Conservation (phyloP, 2,888 invertebrate species). For the Arge pagana region DNA sequence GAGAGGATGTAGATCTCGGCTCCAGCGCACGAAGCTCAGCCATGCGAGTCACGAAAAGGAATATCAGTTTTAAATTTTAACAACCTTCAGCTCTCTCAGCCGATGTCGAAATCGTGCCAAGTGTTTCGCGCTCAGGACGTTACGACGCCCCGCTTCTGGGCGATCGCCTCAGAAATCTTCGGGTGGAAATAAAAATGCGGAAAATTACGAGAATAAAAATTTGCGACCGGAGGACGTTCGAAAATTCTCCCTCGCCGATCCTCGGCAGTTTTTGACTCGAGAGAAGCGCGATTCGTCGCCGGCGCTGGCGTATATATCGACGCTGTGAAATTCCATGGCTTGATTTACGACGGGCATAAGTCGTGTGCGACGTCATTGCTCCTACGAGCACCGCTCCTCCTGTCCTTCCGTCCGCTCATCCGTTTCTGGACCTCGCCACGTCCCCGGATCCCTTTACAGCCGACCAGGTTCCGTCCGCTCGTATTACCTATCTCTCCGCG, state of each 20-base stretch:
- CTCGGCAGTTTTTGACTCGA: too few relatives aligned
- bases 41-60: slow-evolving; percentile 5
- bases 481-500: slow-evolving; percentile 26
- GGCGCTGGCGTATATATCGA: too few relatives aligned
- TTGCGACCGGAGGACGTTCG: too few relatives aligned
- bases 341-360: slow-evolving; percentile 50
- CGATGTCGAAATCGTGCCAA: slow-evolving; percentile 17
- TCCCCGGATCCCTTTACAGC: slow-evolving; percentile 24
- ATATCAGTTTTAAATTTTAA: slow-evolving; percentile 17
- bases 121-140: slow-evolving; percentile 14
- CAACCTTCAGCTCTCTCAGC: slow-evolving; percentile 7
- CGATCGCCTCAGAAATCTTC: too few relatives aligned
- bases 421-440: slow-evolving; percentile 1
- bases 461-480: slow-evolving; percentile 26
- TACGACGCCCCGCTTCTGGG: too few relatives aligned
- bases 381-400: neutral
- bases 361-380: slow-evolving; percentile 42
- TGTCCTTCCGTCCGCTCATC: neutral
- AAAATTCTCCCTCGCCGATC: too few relatives aligned
- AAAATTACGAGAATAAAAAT: too few relatives aligned
- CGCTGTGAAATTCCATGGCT: slow-evolving; percentile 47
- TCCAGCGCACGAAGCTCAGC: slow-evolving; percentile 4
- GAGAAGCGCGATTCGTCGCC: too few relatives aligned
- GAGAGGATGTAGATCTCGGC: neutral
- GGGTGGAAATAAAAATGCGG: too few relatives aligned